Percentiles rank a stretch among this genome's conserved stretches.
These are phyloP conservation scores for Cryptosula pallasiana DNA, from an alignment of 2,888 invertebrate species.

Conservation along the genomic window DNA sequence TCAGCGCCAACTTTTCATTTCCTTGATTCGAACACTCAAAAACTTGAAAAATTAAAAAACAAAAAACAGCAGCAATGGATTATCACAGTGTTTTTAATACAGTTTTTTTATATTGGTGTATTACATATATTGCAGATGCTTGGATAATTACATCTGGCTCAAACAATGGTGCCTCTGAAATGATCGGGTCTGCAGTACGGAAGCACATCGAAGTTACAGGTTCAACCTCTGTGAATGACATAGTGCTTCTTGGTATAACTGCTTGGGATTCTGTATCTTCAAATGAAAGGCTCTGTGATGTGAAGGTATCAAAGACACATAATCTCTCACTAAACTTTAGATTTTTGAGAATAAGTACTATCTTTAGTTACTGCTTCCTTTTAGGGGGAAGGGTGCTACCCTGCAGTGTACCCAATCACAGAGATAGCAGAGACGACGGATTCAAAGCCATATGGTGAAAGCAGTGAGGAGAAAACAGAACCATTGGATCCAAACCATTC, in stretches of 20 bases:
- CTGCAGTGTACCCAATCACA: constrained; percentile 41
- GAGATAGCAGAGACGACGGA: not conserved
- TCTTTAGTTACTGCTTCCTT: no score
- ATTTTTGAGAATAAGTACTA: not conserved
- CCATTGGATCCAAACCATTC: constrained; percentile 52
- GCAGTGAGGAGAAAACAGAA: constrained; percentile 27
- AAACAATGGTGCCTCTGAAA: constrained; percentile 50
- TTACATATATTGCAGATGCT: no score
- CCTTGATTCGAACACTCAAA: no score
- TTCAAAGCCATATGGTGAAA: constrained; percentile 27
- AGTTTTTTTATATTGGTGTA: no score
- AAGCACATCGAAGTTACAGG: constrained; percentile 40
- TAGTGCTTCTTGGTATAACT: constrained; percentile 48
- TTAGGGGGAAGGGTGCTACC: constrained; percentile 39
- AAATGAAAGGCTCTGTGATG: not conserved
- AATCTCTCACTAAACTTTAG: no score
- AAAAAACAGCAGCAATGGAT: no score
- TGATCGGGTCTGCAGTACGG: constrained; percentile 51
- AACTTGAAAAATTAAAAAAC: no score
- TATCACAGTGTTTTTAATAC: no score
- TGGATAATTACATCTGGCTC: constrained; percentile 53
- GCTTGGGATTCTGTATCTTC: constrained; percentile 47
- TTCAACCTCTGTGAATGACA: constrained; percentile 31
- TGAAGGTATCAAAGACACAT: not conserved
- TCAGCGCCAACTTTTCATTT: no score